These are phyloP conservation scores for Wasmannia auropunctata DNA, from an alignment of 1,140 invertebrate species.

Conservation along the genomic window DNA sequence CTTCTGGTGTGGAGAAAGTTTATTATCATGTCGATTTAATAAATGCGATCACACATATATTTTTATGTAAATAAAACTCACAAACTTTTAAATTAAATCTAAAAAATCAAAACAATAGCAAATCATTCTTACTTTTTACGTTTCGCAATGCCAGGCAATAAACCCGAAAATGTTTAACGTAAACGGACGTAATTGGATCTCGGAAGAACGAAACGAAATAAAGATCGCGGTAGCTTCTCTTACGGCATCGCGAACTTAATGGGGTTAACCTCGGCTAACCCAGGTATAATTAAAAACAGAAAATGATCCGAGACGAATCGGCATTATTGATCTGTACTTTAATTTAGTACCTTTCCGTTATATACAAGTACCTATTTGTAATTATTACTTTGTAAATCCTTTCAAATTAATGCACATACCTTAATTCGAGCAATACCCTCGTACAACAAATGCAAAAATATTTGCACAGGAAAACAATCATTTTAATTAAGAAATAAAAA, in stretches of 20 bases:
- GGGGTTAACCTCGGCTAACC: constrained; percentile 79
- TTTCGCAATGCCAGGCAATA: constrained; percentile 39
- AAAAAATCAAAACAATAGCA: background rate
- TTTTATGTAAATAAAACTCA: background rate
- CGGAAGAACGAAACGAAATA: constrained; percentile 70
- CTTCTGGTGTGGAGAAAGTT: background rate
- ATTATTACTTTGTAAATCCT: too few species aligned
- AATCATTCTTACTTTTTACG: background rate
- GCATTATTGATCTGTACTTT: constrained; percentile 73
- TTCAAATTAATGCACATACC: too few species aligned
- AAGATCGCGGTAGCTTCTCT: constrained; percentile 73
- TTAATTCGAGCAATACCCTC: too few species aligned
- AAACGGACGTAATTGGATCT: constrained; percentile 76
- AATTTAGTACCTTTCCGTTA: background rate
- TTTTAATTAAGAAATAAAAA: background rate
- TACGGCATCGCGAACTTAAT: constrained; percentile 71
- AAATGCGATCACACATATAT: background rate
- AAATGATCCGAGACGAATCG: constrained; percentile 76
- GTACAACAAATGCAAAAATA: too few species aligned
- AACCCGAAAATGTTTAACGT: constrained; percentile 67
- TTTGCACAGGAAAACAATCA: too few species aligned
- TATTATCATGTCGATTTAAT: background rate
- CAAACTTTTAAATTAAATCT: background rate
- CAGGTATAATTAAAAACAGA: constrained; percentile 80
- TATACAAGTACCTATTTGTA: constrained; percentile 4